These are phyloP conservation scores for Vulpes lagopus DNA, from an alignment of 2,113 vertebrate genomes.

Conservation along the genomic window DNA sequence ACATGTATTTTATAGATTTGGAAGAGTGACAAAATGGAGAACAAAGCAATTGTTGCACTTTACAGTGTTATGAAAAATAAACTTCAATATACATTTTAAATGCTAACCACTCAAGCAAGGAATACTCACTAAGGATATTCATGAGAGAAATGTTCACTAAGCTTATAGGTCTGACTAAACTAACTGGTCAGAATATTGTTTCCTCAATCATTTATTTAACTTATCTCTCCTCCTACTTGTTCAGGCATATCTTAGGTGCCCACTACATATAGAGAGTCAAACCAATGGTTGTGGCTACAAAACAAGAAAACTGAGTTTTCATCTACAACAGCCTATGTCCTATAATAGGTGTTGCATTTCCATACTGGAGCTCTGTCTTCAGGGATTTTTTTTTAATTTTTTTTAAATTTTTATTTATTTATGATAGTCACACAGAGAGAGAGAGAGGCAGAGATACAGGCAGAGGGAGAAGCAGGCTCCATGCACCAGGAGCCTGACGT, in stretches of 20 bases:
- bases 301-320: neutral
- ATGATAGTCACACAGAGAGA: no score
- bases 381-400: neutral
- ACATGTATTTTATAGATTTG: neutral
- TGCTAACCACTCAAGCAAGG: neutral
- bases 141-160: neutral
- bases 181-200: slow-evolving; percentile 28
- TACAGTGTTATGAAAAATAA: slow-evolving; percentile 36
- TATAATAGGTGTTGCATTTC: neutral
- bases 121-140: neutral
- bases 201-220: neutral
- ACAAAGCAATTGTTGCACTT: neutral
- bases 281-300: neutral
- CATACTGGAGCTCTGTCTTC: neutral
- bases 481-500: no score
- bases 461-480: no score
- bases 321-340: neutral
- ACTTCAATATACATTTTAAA: neutral
- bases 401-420: no score
- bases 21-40: slow-evolving; percentile 11
- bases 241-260: neutral
- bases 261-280: neutral
- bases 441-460: no score
- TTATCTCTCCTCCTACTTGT: neutral
- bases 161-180: neutral